These are phyloP conservation scores for Lutjanus campechanus DNA, from an alignment of 2,797 vertebrate species.

Conservation along the genomic window DNA sequence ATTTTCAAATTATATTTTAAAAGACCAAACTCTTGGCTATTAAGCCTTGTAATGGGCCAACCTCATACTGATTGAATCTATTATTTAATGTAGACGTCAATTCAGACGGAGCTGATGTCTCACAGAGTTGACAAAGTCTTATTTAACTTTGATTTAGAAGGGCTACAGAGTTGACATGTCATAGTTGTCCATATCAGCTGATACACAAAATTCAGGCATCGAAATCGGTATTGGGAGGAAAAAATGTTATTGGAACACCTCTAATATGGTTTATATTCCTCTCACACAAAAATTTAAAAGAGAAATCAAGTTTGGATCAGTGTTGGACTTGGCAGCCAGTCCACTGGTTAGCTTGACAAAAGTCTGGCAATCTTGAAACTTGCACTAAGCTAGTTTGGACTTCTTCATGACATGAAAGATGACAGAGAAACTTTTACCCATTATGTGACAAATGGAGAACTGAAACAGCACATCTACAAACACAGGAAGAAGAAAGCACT, in stretches of 20 bases:
- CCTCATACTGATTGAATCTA: no score
- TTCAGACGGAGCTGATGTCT: no score
- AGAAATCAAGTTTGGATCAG: neutral
- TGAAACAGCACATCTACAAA: constrained; percentile 19
- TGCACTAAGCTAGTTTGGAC: neutral
- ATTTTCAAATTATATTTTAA: neutral
- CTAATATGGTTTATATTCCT: neutral
- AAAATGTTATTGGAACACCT: no score
- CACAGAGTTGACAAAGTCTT: no score
- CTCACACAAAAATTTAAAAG: neutral
- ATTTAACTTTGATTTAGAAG: no score
- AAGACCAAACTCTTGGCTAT: no score
- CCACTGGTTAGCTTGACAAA: neutral
- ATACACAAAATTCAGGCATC: no score
- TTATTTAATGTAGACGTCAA: no score
- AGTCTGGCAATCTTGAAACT: neutral
- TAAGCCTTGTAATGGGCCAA: no score
- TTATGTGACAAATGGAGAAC: constrained; percentile 13
- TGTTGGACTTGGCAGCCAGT: neutral
- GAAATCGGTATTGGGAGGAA: no score
- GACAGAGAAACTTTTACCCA: neutral
- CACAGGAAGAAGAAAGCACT: constrained; percentile 22
- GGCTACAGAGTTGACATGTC: no score
- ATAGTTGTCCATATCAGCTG: no score
- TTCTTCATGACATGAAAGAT: neutral